Evolutionary conservation across 2,113 vertebrate species (phyloP), one percentile per base, ranked within the genome.

Genomic region (Jaculus jaculus): DNA sequence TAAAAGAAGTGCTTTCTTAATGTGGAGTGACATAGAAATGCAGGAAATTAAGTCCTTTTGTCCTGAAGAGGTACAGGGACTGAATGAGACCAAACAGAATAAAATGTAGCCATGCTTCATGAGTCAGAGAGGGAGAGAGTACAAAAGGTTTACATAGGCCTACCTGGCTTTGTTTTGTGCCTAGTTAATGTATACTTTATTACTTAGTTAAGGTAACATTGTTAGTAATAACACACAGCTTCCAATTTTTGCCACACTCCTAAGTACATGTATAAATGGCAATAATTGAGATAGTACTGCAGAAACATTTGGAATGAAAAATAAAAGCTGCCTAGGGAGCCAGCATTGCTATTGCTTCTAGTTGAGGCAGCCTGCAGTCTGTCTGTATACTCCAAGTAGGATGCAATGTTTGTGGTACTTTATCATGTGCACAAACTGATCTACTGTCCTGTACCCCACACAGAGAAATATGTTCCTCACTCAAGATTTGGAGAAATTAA

Each of bases 271-370:
- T 79, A 23, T 83, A 84, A 86, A 74, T 63, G 68, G 21, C 37
- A 51, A 32, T 96, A 93, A 84, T 92, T 51, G 72, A 71, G 73
- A 92, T 37, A 16, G 68, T 65, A 92, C 80, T 72, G 69, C 66
- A 73, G 66, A 92, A 60, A 89, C 68, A 86, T 85, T 91, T 94
- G 84, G 84, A 92, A 72, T 94, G 72, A 72, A 93, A 83, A 88
- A 82, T 79, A 28, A 83, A 60, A 82, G 75, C 75, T 75, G 20
- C 32, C 72, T 4, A 54, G 15, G 68, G 65, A 91, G 66, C 30
- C 75, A 84, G 21, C n/a, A 21, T 88, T 82, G 32, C 77, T 93
- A 23, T 92, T 21, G 26, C 18, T 91, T 88, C 89, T 32, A 18
- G 37, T 81, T 61, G 60, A 79, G 37, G 30, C 39, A 88, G 65